Conservation (phyloP, 2,888 invertebrate species). For the Hanleya hanleyi region DNA sequence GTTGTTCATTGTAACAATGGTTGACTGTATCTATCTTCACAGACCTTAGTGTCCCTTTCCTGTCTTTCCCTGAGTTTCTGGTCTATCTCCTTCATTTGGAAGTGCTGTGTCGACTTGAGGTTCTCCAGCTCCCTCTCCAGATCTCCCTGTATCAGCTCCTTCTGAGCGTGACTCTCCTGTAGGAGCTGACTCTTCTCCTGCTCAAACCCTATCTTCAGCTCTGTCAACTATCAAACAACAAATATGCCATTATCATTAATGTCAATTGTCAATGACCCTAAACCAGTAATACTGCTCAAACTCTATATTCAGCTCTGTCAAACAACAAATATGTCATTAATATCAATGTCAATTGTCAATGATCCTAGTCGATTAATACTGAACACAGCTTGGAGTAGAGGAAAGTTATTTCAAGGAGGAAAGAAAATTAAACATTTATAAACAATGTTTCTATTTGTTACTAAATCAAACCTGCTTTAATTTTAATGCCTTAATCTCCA, state of each 20-base stretch:
- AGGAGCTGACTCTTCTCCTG: conserved; percentile 62
- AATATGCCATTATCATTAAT: not conserved
- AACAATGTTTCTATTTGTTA: too few species aligned
- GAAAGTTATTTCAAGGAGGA: too few species aligned
- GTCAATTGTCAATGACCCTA: not conserved
- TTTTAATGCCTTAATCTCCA: too few species aligned
- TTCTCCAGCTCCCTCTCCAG: conserved; percentile 61
- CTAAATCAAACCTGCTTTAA: too few species aligned
- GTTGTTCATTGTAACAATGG: too few species aligned
- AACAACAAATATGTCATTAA: not conserved
- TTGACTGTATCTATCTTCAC: too few species aligned
- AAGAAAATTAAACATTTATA: too few species aligned
- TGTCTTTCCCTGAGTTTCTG: conserved; percentile 51
- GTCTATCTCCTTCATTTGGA: conserved; percentile 56
- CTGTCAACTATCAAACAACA: conserved; percentile 48
- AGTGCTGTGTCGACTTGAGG: conserved; percentile 51
- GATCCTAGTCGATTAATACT: conserved; percentile 12
- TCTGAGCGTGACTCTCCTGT: conserved; percentile 63
- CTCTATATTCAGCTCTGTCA: conserved; percentile 57
- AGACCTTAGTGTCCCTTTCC: conserved; percentile 61
- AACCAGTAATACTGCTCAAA: conserved; percentile 51
- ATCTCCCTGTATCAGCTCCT: conserved; percentile 60
- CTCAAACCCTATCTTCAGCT: conserved; percentile 60
- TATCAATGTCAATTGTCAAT: not conserved
- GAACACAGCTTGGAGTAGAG: too few species aligned